Conservation (phyloP, 2,797 vertebrate genomes). For the Esox lucius region DNA sequence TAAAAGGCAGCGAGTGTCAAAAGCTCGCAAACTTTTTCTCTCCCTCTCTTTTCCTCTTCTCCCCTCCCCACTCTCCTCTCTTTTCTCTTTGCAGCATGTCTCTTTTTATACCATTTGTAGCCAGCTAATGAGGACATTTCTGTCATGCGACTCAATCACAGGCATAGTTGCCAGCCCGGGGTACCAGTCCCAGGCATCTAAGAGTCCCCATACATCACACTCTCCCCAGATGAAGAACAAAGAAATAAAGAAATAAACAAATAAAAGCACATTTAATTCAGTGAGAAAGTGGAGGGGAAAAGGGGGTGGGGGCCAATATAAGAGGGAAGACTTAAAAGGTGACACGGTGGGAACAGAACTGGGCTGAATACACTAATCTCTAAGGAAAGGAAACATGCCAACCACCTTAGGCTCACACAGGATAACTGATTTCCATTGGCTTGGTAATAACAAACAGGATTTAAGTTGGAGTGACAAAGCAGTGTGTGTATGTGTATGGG, state of each 20-base stretch:
- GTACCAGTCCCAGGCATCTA: constrained; percentile 72
- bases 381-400: constrained; percentile 78
- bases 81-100: constrained; percentile 49
- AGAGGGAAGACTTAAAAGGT: constrained; percentile 74
- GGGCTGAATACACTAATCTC: constrained; percentile 79
- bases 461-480: constrained; percentile 76
- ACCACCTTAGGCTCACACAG: constrained; percentile 73
- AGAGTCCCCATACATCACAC: constrained; percentile 51
- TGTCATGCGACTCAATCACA: constrained; percentile 82
- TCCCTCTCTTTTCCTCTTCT: constrained; percentile 43
- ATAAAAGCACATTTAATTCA: constrained; percentile 76
- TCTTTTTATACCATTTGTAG: constrained; percentile 71
- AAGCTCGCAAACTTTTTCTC: constrained; percentile 74
- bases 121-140: constrained; percentile 83
- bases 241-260: constrained; percentile 76
- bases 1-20: constrained; percentile 76
- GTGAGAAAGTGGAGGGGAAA: constrained; percentile 63
- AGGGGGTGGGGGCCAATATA: constrained; percentile 57
- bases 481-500: constrained; percentile 43
- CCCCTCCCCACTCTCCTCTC: constrained; percentile 25
- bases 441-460: constrained; percentile 78
- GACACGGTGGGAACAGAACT: constrained; percentile 67
- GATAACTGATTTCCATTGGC: constrained; percentile 69
- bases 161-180: constrained; percentile 59
- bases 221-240: constrained; percentile 66